Percentiles rank a stretch among this genome's conserved stretches.
phyloP scores from a whole-genome alignment of 1,140 invertebrate genomes.

The Bemisia tabaci region DNA sequence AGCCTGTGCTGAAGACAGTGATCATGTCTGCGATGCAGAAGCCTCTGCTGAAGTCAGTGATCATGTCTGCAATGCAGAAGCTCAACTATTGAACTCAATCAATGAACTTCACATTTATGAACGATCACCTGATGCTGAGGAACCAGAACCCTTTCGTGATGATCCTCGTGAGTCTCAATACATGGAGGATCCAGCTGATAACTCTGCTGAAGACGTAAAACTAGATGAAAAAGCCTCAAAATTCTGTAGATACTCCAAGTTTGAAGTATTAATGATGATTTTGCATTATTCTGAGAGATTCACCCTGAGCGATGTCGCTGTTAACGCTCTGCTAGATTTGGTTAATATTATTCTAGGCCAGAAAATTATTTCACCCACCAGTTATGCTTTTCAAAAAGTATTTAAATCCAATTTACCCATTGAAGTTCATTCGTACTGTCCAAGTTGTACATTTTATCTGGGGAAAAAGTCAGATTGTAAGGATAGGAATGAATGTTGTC shows the following conservation, averaged over 20 bases:
- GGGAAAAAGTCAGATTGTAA: neutral
- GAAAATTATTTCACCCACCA: neutral
- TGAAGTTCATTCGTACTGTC: neutral
- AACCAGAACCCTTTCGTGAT: too few species aligned
- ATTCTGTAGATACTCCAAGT: neutral
- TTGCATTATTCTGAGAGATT: neutral
- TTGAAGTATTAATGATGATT: neutral
- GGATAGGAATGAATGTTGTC: neutral
- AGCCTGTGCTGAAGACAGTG: too few species aligned
- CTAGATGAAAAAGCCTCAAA: neutral
- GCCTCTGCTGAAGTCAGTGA: too few species aligned
- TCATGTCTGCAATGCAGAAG: too few species aligned
- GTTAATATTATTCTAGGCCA: neutral
- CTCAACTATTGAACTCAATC: too few species aligned
- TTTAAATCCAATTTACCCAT: neutral
- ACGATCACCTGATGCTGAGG: too few species aligned
- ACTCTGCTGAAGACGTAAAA: too few species aligned
- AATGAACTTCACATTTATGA: too few species aligned
- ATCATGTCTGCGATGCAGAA: too few species aligned
- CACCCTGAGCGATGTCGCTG: neutral
- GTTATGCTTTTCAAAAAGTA: neutral
- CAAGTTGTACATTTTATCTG: neutral
- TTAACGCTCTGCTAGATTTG: neutral
- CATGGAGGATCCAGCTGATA: too few species aligned
- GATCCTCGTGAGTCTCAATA: too few species aligned